Conservation (phyloP, 2,113 vertebrate species). For the Lathamus discolor region DNA sequence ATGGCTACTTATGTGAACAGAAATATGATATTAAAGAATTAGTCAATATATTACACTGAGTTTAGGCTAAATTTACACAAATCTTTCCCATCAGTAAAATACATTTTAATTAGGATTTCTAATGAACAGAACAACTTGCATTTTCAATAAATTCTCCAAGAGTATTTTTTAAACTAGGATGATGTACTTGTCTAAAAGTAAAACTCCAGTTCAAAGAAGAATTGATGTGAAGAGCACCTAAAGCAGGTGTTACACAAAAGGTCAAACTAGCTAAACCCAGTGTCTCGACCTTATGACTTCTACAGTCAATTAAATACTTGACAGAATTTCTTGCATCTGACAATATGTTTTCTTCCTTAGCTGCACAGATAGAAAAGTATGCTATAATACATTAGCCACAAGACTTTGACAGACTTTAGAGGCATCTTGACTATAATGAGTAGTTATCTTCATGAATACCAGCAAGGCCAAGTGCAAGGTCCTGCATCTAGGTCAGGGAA, state of each 20-base stretch:
- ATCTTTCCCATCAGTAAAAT: not conserved
- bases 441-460: not conserved
- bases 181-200: not conserved
- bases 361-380: not conserved
- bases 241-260: not conserved
- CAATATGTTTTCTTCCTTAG: not conserved
- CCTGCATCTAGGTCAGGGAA: not conserved
- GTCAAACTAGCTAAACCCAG: not conserved
- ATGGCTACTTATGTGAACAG: not conserved
- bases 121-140: not conserved
- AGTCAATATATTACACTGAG: not conserved
- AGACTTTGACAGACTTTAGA: not conserved
- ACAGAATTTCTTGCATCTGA: not conserved
- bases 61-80: not conserved
- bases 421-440: not conserved
- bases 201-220: not conserved
- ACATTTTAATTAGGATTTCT: not conserved
- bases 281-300: not conserved
- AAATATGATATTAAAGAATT: not conserved
- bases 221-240: not conserved
- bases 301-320: not conserved
- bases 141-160: not conserved
- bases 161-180: not conserved
- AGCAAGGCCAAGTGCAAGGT: not conserved
- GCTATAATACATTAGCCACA: not conserved